Base-by-base conservation (phyloP, 2,888 invertebrate genomes). In the Thalpophila matura region DNA sequence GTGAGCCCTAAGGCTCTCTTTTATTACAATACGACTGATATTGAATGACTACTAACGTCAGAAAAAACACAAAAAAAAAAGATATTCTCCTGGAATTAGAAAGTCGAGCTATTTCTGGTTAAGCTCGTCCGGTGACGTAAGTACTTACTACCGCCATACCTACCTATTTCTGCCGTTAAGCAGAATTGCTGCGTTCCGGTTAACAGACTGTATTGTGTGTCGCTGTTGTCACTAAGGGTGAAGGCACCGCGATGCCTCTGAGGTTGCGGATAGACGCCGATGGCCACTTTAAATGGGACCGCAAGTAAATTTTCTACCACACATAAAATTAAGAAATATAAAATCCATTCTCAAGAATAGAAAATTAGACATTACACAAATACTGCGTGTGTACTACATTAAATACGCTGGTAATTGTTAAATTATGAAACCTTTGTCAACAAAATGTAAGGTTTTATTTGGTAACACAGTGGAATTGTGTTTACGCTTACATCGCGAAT, bases 341-440 rank as follows among this genome's bases (percentile, higher is more conserved):
- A 40, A 31, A 3, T 24, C 16, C 16, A 42, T 42, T 54, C 14
- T 12, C 24, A 9, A 35, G 29, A 49, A 26, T 9, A 47, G 45
- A 35, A 57, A 58, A 14, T 20, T 35, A 46, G 31, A 53, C 22
- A 58, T 22, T 37, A 22, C 10, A 59, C 16, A 62, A 57, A 58
- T 54, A 14, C 20, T 18, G 49, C 27, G 20, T 45, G 61, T 49
- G 35, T 38, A 31, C 12, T 56, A 55, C 62, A 43, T 63, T 64
- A 62, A 46, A 46, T 61, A 64, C 63, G 67, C 66, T 56, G 47
- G 56, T 67, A 71, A 74, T 73, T 75, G 74, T 80, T 61, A 72
- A 81, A 83, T 82, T 78, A 81, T 77, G 62, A 74, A 82, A 80
- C 74, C 77, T 79, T 77, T 76, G 77, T 79, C 62, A 77, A 77